Percentiles rank a stretch among this genome's conserved stretches.
These are phyloP conservation scores for Macrotis lagotis DNA, from an alignment of 2,113 vertebrate genomes.

Conservation along the genomic window DNA sequence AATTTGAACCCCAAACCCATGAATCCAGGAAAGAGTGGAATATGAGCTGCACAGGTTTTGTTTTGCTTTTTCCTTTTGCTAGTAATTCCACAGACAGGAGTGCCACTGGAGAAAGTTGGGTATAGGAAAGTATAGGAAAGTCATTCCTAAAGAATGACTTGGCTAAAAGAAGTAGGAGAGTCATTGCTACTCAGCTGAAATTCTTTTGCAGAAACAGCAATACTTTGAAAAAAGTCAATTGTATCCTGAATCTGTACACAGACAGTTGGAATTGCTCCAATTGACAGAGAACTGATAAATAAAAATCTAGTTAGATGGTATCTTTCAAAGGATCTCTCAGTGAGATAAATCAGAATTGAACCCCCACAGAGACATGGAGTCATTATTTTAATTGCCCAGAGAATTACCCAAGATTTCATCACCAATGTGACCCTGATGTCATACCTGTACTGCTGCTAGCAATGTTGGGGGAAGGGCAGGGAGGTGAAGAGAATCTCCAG, in stretches of 20 bases:
- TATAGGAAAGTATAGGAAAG: not conserved
- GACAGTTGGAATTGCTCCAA: not conserved
- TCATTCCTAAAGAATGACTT: not conserved
- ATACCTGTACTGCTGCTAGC: not conserved
- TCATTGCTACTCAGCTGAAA: not conserved
- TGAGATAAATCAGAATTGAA: not conserved
- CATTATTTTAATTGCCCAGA: not conserved
- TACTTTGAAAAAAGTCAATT: not conserved
- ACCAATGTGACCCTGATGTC: not conserved
- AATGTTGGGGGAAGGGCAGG: not conserved
- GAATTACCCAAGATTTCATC: not conserved
- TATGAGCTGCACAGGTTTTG: no score
- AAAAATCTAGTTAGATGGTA: not conserved
- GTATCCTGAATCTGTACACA: not conserved
- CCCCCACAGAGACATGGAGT: not conserved
- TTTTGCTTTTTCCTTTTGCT: not conserved
- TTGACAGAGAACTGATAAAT: not conserved
- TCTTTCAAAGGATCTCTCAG: not conserved
- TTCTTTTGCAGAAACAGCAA: not conserved
- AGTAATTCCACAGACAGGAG: not conserved
- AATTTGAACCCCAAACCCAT: not conserved
- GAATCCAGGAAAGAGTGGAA: not conserved
- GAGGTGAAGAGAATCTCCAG: not conserved
- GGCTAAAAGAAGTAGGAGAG: not conserved
- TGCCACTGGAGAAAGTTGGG: not conserved